phyloP scores from a whole-genome alignment of 1,140 invertebrate genomes.

The Papilio helenus region DNA sequence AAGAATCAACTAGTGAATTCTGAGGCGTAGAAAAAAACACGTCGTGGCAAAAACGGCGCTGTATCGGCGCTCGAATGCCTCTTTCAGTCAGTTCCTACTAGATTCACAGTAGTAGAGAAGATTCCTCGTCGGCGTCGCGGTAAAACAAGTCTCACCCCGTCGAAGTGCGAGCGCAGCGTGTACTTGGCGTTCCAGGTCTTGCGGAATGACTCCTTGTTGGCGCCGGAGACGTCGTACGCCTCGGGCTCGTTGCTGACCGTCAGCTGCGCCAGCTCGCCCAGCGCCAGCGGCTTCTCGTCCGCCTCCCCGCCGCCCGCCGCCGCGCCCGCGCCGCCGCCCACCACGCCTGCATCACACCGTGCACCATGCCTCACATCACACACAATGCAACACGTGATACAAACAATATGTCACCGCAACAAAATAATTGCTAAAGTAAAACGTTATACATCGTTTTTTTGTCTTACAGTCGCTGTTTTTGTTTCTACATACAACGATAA shows the following conservation, averaged over 20 bases:
- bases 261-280: constrained; percentile 97
- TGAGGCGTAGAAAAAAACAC: neutral
- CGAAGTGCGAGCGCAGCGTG: constrained; percentile 98
- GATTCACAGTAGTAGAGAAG: neutral
- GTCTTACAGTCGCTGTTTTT: neutral
- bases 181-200: constrained; percentile 99
- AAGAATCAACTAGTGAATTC: neutral
- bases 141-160: constrained; percentile 86
- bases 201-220: constrained; percentile 93
- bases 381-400: too few relatives aligned
- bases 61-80: constrained; percentile 35
- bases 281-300: constrained; percentile 91
- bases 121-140: neutral
- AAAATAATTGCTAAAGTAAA: neutral
- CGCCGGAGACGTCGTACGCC: constrained; percentile 93
- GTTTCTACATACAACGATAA: neutral
- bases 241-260: constrained; percentile 98
- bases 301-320: constrained; percentile 85
- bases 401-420: too few relatives aligned
- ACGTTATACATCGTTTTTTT: too few relatives aligned
- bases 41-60: constrained; percentile 33
- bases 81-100: neutral
- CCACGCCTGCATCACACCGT: constrained; percentile 83
- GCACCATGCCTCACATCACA: too few relatives aligned
- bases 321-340: constrained; percentile 88